Conservation (phyloP, 2,888 invertebrate genomes). For the Hipparchia sbordonii region DNA sequence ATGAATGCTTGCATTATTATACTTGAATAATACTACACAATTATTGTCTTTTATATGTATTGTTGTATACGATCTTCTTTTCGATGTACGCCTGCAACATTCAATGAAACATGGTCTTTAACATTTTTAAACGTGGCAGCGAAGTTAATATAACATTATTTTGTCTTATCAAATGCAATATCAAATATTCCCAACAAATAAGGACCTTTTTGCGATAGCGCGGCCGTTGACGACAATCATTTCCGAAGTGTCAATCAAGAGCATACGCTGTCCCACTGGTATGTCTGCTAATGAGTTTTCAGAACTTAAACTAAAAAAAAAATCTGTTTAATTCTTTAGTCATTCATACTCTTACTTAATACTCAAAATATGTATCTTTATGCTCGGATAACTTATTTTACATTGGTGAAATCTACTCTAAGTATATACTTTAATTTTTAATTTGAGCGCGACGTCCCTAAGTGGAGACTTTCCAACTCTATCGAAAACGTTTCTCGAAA, state of each 20-base stretch:
- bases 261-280: constrained; percentile 61
- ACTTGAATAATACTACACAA: no score
- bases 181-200: constrained; percentile 70
- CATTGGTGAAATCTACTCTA: no score
- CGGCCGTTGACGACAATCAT: constrained; percentile 70
- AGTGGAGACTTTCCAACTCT: no score
- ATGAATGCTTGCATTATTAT: no score
- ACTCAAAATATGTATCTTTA: no score
- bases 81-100: not conserved
- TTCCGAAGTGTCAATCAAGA: constrained; percentile 79
- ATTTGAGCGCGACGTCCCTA: no score
- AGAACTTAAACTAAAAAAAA: constrained; percentile 35
- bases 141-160: constrained; percentile 23
- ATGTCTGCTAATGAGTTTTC: constrained; percentile 74
- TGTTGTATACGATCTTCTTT: no score
- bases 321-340: no score
- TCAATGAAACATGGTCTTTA: not conserved
- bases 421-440: no score
- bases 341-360: no score
- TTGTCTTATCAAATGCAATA: constrained; percentile 47
- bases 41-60: not conserved
- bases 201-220: constrained; percentile 63
- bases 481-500: not conserved
- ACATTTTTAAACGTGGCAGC: not conserved
- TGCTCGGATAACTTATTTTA: no score